Percentiles rank a stretch among this genome's conserved stretches.
Conservation (phyloP, 2,113 vertebrate genomes). For the Pseudopipra pipra region DNA sequence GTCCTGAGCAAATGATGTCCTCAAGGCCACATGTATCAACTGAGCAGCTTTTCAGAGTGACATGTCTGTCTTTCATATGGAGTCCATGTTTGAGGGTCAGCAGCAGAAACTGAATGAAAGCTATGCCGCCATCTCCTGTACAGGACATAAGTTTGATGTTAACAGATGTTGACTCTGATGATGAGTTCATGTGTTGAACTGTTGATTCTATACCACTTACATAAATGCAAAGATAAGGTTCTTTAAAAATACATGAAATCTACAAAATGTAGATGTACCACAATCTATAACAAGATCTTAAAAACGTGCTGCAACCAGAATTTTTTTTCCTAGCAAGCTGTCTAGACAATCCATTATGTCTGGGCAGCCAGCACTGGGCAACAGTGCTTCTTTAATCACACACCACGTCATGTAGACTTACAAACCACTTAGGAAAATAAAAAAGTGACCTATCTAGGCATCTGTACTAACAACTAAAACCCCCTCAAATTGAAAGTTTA, state of each 20-base stretch:
- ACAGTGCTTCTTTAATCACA: not conserved
- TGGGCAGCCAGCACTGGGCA: not conserved
- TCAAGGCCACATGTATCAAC: not conserved
- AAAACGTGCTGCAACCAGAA: not conserved
- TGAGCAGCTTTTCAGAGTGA: not conserved
- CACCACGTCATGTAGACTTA: not conserved
- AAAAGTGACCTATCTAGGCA: not conserved
- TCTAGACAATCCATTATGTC: not conserved
- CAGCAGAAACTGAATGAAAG: not conserved
- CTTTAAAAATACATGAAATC: not conserved
- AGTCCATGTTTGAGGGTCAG: not conserved
- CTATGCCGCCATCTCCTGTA: not conserved
- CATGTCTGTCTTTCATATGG: not conserved
- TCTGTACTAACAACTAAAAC: not conserved
- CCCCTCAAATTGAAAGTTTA: not conserved
- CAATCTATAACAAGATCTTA: not conserved
- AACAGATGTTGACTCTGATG: not conserved
- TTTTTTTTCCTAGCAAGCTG: not conserved
- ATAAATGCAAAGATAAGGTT: not conserved
- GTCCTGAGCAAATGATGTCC: not conserved
- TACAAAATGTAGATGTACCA: not conserved
- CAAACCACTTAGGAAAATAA: not conserved
- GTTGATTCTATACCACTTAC: not conserved
- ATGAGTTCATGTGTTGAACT: not conserved
- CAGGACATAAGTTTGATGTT: not conserved